phyloP scores from a whole-genome alignment of 2,888 invertebrate species.

The Rhingia rostrata region DNA sequence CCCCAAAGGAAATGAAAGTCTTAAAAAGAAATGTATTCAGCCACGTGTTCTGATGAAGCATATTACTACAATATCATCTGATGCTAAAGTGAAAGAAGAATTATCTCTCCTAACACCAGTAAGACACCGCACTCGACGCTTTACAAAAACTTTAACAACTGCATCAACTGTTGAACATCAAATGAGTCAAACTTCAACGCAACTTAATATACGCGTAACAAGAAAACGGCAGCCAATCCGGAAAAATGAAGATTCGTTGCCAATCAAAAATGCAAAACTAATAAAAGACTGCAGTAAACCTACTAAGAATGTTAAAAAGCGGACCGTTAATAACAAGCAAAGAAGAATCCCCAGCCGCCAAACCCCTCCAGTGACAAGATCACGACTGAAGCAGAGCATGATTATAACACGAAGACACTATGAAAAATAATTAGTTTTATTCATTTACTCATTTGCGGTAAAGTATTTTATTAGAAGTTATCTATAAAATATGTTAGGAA shows the following conservation, averaged over 20 bases:
- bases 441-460: slow-evolving; percentile 7
- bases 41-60: slow-evolving; percentile 19
- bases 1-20: slow-evolving; percentile 14
- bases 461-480: slow-evolving; percentile 14
- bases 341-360: slow-evolving; percentile 35
- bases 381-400: slow-evolving; percentile 75
- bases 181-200: background rate
- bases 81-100: slow-evolving; percentile 21
- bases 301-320: slow-evolving; percentile 23
- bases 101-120: slow-evolving; percentile 3
- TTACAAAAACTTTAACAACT: slow-evolving; percentile 21
- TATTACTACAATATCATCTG: background rate
- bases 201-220: slow-evolving; percentile 23
- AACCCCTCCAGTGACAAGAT: slow-evolving; percentile 76
- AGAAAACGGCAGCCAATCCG: slow-evolving; percentile 43
- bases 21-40: slow-evolving; percentile 7
- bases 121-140: slow-evolving; percentile 36
- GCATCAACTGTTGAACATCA: slow-evolving; percentile 15
- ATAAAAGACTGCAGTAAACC: slow-evolving; percentile 68
- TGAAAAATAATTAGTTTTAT: slow-evolving; percentile 36
- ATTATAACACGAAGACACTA: slow-evolving; percentile 46
- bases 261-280: slow-evolving; percentile 69
- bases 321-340: slow-evolving; percentile 3
- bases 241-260: slow-evolving; percentile 12
- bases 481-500: slow-evolving; percentile 26